phyloP scores from a whole-genome alignment of 2,797 vertebrate genomes.

The Synanceia verrucosa region DNA sequence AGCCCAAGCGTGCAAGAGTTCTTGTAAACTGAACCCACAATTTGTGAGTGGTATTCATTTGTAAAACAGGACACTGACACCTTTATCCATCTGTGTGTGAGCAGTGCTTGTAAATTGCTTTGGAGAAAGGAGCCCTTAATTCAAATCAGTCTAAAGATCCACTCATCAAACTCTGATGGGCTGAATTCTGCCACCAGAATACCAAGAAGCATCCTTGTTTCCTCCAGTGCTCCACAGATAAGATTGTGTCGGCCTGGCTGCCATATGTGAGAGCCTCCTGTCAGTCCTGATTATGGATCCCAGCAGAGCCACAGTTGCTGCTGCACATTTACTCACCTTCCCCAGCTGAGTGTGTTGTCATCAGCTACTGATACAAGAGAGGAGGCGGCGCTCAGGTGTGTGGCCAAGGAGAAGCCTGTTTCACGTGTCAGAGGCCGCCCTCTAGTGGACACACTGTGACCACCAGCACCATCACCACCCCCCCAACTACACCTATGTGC shows the following conservation, averaged over 20 bases:
- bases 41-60: background rate
- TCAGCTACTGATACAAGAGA: background rate
- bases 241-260: background rate
- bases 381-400: conserved; percentile 4
- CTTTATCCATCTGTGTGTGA: background rate
- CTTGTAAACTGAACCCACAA: background rate
- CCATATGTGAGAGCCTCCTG: conserved; percentile 17
- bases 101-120: background rate
- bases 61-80: background rate
- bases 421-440: conserved; percentile 64
- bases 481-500: conserved; percentile 9
- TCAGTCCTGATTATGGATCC: conserved; percentile 42
- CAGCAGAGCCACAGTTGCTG: conserved; percentile 38
- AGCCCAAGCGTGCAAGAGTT: background rate
- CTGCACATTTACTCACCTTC: conserved; percentile 7
- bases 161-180: background rate
- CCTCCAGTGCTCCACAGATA: background rate
- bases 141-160: background rate
- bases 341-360: conserved; percentile 34
- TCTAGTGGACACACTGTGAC: conserved; percentile 69
- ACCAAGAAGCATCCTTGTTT: background rate
- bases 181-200: too few species aligned
- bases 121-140: background rate
- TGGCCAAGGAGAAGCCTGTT: conserved; percentile 2
- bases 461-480: background rate